Base-by-base conservation (phyloP, 2,113 vertebrate genomes). In the Urocitellus parryii region DNA sequence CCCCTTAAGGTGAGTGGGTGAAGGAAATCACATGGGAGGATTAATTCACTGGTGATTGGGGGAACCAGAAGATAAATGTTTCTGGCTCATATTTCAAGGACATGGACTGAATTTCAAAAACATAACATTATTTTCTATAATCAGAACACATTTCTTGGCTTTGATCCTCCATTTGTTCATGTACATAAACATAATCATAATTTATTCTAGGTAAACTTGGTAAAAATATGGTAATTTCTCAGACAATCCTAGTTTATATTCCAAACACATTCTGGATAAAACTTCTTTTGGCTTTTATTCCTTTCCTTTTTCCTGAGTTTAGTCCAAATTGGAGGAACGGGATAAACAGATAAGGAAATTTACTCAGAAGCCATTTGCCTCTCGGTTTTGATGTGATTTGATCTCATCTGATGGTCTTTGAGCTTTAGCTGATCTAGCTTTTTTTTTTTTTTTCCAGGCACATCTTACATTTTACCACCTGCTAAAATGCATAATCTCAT, bases 341-440 rank as follows among this genome's bases (percentile, higher is more conserved):
- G 37, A 25, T 67, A 82, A 51, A 8, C 17, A 61, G 63, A 27
- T 79, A 67, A 82, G 45, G 42, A 73, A 74, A 51, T 10, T 45
- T 93, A 37, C 53, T 95, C 68, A 76, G 67, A 81, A 92, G 70
- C 10, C 78, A 78, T 72, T 67, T 63, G 11, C 45, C 58, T 95
- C 72, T 70, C 13, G 37, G 29, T 81, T 81, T 93, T 94, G 67
- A 48, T 70, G 39, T 58, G 34, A 61, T 95, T 81, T 72, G 22
- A 67, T 65, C 68, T 22, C 81, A 56, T 42, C 8, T 90, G 80
- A 68, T 63, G 48, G 56, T 78, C 73, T 90, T 90, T 90, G 80
- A 94, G 56, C 45, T 67, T 9, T 67, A 67, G 48, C 14, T 68
- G 53, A 89, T 81, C 79, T 88, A 42, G 37, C 85, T 79, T 53